These are phyloP conservation scores for Shargacucullia verbasci DNA, from an alignment of 2,888 invertebrate species.

Conservation along the genomic window DNA sequence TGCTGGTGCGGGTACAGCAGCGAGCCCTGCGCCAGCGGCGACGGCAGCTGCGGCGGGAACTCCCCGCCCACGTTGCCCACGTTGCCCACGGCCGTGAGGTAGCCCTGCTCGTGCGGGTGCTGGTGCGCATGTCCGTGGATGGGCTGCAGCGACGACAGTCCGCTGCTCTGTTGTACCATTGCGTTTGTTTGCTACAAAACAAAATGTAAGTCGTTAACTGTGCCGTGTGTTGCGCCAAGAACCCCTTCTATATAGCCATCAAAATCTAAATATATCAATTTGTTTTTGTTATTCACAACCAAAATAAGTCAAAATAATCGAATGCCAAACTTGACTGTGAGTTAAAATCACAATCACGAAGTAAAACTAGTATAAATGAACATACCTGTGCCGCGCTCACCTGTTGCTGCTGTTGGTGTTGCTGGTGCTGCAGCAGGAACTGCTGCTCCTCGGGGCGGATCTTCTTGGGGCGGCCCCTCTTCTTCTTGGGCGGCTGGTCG, in stretches of 20 bases:
- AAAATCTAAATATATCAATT: no score
- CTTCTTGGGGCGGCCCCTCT: slow-evolving; percentile 96
- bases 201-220: neutral
- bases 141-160: slow-evolving; percentile 58
- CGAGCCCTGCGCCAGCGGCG: slow-evolving; percentile 59
- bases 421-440: slow-evolving; percentile 83
- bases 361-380: neutral
- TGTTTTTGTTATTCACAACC: no score
- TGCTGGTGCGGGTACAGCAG: slow-evolving; percentile 70
- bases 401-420: slow-evolving; percentile 80
- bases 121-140: slow-evolving; percentile 42
- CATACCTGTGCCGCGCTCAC: neutral
- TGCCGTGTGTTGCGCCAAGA: no score
- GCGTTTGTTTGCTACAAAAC: slow-evolving; percentile 58
- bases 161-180: slow-evolving; percentile 65
- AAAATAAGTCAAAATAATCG: no score
- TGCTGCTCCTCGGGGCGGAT: slow-evolving; percentile 91
- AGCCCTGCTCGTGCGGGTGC: slow-evolving; percentile 65
- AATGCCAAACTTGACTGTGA: no score
- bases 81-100: slow-evolving; percentile 58
- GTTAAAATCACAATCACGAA: no score
- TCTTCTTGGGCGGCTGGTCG: slow-evolving; percentile 93
- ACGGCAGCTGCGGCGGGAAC: slow-evolving; percentile 66
- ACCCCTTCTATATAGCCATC: no score
- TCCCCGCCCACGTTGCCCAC: slow-evolving; percentile 51